Evolutionary conservation across 2,113 vertebrate genomes (phyloP), one percentile per base, ranked within the genome.

Genomic region (Sitta europaea): DNA sequence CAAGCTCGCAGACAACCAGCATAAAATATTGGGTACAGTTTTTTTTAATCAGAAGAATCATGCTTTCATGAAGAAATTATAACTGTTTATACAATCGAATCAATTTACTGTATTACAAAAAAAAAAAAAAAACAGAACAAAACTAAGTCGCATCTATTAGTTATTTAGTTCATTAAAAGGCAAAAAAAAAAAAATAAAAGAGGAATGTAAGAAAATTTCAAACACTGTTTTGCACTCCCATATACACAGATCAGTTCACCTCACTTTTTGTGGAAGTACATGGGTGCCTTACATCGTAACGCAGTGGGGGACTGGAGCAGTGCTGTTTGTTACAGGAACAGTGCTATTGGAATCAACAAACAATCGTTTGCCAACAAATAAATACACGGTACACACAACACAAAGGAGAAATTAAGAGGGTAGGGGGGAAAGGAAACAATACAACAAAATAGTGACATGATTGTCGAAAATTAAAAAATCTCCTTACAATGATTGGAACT

Each of bases 401-500:
- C 98, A 99, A 97, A 98, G 96, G 79, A 97, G 92, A 98, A 98
- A 97, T 97, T 95, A 93, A 70, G 81, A 62, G 78, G 92, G 94
- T 14, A 16, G 28, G 51, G 88, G 76, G 76, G 27, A 40, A 92
- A 92, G 91, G 80, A 92, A 95, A 95, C 82, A 97, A 98, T 97
- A 98, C 98, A 98, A 97, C 96, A 97, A 98, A 98, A 98, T 42
- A 97, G 96, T 96, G 98, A 98, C 97, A 98, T 99, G 99, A 99
- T 99, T 99, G 99, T 99, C 99, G 96, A 99, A 99, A 99, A 99
- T 99, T 97, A 98, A 99, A 99, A 98, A 98, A 99, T 96, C 97
- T 98, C 98, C 98, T 98, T 98, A 98, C 93, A 98, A 99, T 97
- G 98, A 98, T 98, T 98, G 86, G 98, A 98, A 98, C 98, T 99